Percentiles rank a stretch among this genome's conserved stretches.
Conservation (phyloP, 2,888 invertebrate species). For the Anticlea derivata region DNA sequence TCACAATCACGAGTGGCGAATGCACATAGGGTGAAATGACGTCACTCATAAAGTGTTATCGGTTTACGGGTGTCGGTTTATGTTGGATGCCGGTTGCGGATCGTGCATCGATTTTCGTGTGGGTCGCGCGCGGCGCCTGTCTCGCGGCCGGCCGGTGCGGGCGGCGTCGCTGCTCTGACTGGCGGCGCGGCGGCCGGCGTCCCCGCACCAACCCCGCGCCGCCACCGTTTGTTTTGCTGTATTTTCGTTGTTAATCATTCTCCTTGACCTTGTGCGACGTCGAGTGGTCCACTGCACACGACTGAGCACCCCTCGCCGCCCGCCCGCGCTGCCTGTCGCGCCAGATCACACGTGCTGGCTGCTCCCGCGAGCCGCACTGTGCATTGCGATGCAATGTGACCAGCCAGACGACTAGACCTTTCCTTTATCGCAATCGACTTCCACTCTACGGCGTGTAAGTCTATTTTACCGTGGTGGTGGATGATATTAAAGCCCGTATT, state of each 20-base stretch:
- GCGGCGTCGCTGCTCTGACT: constrained; percentile 78
- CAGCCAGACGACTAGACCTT: constrained; percentile 43
- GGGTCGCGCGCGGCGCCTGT: constrained; percentile 70
- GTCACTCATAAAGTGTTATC: constrained; percentile 58
- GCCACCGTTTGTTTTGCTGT: constrained; percentile 82
- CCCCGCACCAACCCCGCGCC: constrained; percentile 68
- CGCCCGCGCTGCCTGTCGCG: constrained; percentile 68
- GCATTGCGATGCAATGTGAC: constrained; percentile 39
- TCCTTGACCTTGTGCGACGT: constrained; percentile 84
- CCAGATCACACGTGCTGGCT: constrained; percentile 73
- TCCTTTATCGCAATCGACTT: constrained; percentile 37
- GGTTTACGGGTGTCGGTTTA: constrained; percentile 64
- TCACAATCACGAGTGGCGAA: constrained; percentile 58
- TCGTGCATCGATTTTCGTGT: constrained; percentile 81
- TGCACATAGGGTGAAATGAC: constrained; percentile 59
- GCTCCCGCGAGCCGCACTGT: constrained; percentile 45
- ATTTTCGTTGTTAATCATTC: constrained; percentile 85
- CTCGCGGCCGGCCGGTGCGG: constrained; percentile 76
- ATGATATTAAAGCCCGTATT: no score
- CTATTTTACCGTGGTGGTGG: constrained; percentile 30
- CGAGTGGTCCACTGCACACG: constrained; percentile 83
- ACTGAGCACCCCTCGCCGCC: constrained; percentile 75
- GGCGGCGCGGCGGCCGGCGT: constrained; percentile 69
- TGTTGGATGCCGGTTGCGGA: constrained; percentile 71
- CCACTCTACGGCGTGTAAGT: constrained; percentile 29